Percentiles rank a stretch among this genome's conserved stretches.
These are phyloP conservation scores for Hermaeophaga mercurialis DNA, from an alignment of 2,888 invertebrate species.

Conservation along the genomic window DNA sequence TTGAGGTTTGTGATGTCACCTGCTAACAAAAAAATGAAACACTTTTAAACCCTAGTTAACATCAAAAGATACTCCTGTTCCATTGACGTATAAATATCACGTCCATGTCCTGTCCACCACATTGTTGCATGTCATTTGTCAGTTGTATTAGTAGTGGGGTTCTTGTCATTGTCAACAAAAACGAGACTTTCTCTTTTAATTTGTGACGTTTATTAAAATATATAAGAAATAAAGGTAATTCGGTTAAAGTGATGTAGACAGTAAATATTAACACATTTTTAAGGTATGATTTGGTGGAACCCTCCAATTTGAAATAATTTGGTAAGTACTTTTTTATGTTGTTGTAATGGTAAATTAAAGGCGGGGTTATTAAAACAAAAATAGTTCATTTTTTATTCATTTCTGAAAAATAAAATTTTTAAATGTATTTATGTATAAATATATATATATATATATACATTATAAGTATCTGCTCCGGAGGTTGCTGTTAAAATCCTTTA, in stretches of 20 bases:
- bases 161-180: conserved; percentile 22
- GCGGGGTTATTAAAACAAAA: conserved; percentile 24
- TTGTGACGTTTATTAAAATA: conserved; percentile 10
- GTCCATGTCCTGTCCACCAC: too few species aligned
- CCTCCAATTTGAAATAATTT: neutral
- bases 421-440: conserved; percentile 8
- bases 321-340: conserved; percentile 16
- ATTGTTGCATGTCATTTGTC: neutral
- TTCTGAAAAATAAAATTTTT: neutral
- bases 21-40: too few species aligned
- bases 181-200: conserved; percentile 21
- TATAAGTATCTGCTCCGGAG: conserved; percentile 2
- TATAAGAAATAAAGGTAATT: conserved; percentile 6
- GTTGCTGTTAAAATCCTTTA: neutral
- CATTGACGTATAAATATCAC: too few species aligned
- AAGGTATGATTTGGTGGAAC: neutral
- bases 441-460: too few species aligned
- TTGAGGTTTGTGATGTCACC: too few species aligned
- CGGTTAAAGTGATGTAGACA: neutral
- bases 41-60: too few species aligned
- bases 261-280: neutral
- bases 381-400: too few species aligned
- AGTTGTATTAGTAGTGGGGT: neutral
- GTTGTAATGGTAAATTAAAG: conserved; percentile 17
- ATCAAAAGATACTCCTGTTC: too few species aligned